Evolutionary conservation across 2,113 vertebrate species (phyloP).

Genomic region (Paracanthobrama guichenoti): DNA sequence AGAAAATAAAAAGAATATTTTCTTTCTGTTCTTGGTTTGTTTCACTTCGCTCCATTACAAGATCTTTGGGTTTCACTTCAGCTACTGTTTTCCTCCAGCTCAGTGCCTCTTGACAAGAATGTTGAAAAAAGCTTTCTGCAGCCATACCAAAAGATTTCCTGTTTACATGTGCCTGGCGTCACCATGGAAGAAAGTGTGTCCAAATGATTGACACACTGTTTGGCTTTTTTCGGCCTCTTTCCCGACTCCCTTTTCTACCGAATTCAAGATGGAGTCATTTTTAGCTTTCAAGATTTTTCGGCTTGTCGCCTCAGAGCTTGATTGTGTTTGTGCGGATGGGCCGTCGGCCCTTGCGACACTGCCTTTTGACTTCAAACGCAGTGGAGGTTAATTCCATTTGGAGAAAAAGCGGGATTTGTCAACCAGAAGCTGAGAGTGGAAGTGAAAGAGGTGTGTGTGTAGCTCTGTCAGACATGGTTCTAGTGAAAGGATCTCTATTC

Average conservation of each 20-base stretch:
- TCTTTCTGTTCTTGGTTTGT: slow-evolving; percentile 21
- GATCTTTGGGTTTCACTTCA: slow-evolving; percentile 10
- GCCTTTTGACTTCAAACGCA: slow-evolving; percentile 38
- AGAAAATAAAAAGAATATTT: neutral
- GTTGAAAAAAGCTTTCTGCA: slow-evolving; percentile 41
- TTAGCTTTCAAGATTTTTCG: slow-evolving; percentile 31
- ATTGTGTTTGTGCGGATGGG: slow-evolving; percentile 41
- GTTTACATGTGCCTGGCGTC: slow-evolving; percentile 47
- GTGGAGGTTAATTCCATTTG: slow-evolving; percentile 48
- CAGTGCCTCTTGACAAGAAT: slow-evolving; percentile 16
- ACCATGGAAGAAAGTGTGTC: slow-evolving; percentile 47
- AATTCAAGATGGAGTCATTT: slow-evolving; percentile 43
- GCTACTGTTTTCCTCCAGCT: neutral
- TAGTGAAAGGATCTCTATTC: slow-evolving; percentile 9
- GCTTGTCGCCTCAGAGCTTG: slow-evolving; percentile 32
- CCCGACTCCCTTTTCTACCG: neutral
- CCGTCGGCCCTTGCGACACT: neutral
- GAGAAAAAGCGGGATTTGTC: slow-evolving; percentile 33
- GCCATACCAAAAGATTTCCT: slow-evolving; percentile 50
- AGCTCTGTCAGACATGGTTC: neutral
- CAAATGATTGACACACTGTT: slow-evolving; percentile 45
- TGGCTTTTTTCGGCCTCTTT: slow-evolving; percentile 15
- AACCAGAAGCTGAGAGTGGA: slow-evolving; percentile 19
- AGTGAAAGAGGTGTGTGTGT: slow-evolving; percentile 31
- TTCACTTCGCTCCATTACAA: neutral